A percentile compares a stretch with the other conserved stretches of the same genome.
Conservation (phyloP, 2,888 invertebrate species). For the Sinohyriopsis cumingii region DNA sequence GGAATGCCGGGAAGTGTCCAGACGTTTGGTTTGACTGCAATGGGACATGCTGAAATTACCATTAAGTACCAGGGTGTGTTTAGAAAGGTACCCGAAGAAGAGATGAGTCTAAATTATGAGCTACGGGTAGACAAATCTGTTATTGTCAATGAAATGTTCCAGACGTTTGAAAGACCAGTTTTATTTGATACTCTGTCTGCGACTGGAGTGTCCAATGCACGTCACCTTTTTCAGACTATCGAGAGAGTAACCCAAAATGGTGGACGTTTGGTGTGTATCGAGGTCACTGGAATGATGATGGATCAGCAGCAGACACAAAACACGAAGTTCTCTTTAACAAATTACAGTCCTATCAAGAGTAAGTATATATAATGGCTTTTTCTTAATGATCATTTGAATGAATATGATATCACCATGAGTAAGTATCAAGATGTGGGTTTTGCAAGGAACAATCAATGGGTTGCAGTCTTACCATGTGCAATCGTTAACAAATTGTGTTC, state of each 20-base stretch:
- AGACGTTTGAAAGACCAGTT: slow-evolving; percentile 16
- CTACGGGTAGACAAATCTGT: slow-evolving; percentile 59
- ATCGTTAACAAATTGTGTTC: too few relatives aligned
- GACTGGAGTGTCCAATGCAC: slow-evolving; percentile 17
- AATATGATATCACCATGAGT: too few relatives aligned
- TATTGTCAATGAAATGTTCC: slow-evolving; percentile 29
- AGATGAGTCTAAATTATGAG: slow-evolving; percentile 45
- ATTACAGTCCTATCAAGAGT: slow-evolving; percentile 13
- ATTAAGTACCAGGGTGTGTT: slow-evolving; percentile 54
- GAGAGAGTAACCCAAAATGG: slow-evolving; percentile 43
- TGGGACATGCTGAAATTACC: slow-evolving; percentile 25
- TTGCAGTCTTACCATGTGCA: too few relatives aligned
- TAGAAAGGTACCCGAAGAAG: slow-evolving; percentile 39
- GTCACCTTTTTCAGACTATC: slow-evolving; percentile 51
- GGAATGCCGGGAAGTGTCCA: neutral
- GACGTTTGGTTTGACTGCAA: slow-evolving; percentile 22
- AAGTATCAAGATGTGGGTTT: too few relatives aligned
- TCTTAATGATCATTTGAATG: too few relatives aligned
- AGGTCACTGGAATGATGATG: slow-evolving; percentile 48
- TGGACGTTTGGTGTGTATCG: slow-evolving; percentile 53
- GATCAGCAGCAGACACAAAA: slow-evolving; percentile 31
- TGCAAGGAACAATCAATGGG: too few relatives aligned
- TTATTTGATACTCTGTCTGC: slow-evolving; percentile 21
- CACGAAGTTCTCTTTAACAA: too few relatives aligned
- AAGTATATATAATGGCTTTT: neutral